phyloP scores from a whole-genome alignment of 2,113 vertebrate species.

The Crotalus helleri region DNA sequence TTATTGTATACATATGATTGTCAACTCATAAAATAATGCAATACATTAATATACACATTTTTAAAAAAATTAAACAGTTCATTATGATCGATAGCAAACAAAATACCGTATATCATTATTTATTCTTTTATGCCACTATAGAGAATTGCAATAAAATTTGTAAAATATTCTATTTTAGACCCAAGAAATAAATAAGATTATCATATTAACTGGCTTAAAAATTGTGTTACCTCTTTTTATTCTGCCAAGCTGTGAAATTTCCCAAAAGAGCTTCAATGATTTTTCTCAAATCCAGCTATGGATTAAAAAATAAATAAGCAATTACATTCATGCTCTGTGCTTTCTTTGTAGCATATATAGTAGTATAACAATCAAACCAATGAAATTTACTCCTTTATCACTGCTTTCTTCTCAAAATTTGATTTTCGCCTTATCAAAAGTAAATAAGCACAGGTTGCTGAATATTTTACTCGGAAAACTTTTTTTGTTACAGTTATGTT shows the following conservation, averaged over 20 bases:
- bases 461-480: not conserved
- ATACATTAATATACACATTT: too few species aligned
- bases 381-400: not conserved
- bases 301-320: not conserved
- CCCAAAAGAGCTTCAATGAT: slow-evolving; percentile 13
- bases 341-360: not conserved
- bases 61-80: too few species aligned
- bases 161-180: not conserved
- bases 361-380: not conserved
- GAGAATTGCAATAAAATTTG: slow-evolving; percentile 31
- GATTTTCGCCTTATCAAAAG: not conserved
- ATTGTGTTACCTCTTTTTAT: not conserved
- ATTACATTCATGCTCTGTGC: slow-evolving; percentile 1
- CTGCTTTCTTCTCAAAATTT: not conserved
- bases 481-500: too few species aligned
- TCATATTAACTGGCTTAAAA: not conserved
- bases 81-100: too few species aligned
- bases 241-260: slow-evolving; percentile 2
- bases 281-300: slow-evolving; percentile 20
- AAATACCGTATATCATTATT: not conserved
- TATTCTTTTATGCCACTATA: not conserved
- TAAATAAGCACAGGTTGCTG: not conserved
- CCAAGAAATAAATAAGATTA: not conserved
- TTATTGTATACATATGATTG: too few species aligned
- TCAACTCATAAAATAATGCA: too few species aligned